These are phyloP conservation scores for Pterocles gutturalis DNA, from an alignment of 2,113 vertebrate species.

Conservation along the genomic window DNA sequence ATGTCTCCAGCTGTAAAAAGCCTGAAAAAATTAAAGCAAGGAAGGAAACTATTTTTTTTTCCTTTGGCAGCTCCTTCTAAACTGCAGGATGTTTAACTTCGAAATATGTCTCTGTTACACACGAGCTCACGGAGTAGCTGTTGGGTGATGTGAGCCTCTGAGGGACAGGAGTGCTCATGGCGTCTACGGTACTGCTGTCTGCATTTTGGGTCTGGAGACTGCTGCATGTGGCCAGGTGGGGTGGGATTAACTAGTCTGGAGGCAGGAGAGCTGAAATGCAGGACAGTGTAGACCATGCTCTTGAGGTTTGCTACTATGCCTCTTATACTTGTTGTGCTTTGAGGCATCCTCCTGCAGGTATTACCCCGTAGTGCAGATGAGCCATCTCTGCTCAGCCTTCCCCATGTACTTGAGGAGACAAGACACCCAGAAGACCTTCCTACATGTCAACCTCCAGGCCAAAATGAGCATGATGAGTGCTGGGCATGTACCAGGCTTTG, in stretches of 20 bases:
- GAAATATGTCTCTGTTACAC: background rate
- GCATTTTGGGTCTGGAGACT: background rate
- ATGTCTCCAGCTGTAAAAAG: background rate
- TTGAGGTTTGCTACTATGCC: background rate
- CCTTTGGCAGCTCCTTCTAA: constrained; percentile 9
- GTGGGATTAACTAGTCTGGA: background rate
- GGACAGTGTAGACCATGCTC: background rate
- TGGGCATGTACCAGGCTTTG: too few species aligned
- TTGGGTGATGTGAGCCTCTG: background rate
- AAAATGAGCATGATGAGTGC: too few species aligned
- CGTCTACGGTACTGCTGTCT: background rate
- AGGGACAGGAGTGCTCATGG: background rate
- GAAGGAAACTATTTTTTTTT: background rate
- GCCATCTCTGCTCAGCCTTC: too few species aligned
- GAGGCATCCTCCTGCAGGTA: too few species aligned
- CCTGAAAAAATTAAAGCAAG: constrained; percentile 3
- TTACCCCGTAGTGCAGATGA: too few species aligned
- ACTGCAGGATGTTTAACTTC: constrained; percentile 51
- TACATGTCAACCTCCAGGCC: too few species aligned
- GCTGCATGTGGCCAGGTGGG: background rate
- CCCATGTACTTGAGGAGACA: too few species aligned
- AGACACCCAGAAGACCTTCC: too few species aligned
- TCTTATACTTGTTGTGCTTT: background rate
- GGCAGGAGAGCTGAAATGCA: background rate
- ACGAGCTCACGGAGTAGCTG: background rate